A percentile compares a stretch with the other conserved stretches of the same genome.
phyloP scores from a whole-genome alignment of 2,888 invertebrate genomes.

The Hemistola chrysoprasaria region DNA sequence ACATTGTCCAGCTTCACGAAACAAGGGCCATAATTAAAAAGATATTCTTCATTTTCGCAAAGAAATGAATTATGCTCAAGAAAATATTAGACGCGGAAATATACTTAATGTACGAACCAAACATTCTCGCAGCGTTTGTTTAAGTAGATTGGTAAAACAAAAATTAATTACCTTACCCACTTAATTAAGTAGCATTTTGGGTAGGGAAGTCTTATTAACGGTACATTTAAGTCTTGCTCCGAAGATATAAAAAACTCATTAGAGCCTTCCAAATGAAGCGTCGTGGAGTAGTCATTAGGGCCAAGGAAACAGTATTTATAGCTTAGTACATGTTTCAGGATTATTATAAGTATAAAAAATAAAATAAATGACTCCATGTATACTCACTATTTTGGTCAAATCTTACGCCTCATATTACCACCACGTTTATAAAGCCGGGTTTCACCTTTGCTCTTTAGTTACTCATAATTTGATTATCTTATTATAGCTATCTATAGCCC shows the following conservation, averaged over 20 bases:
- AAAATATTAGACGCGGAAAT: slow-evolving; percentile 5
- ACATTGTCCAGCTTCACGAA: not conserved
- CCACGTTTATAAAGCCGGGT: no score
- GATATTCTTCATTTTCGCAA: slow-evolving; percentile 8
- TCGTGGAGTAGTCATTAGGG: slow-evolving; percentile 8
- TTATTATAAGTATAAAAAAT: no score
- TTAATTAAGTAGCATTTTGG: slow-evolving; percentile 21
- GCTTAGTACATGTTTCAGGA: no score
- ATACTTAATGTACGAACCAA: slow-evolving; percentile 3
- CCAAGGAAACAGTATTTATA: no score
- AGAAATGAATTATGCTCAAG: slow-evolving; percentile 8
- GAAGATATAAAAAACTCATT: slow-evolving; percentile 14
- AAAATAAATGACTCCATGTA: no score
- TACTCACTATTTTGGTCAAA: no score
- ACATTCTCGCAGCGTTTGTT: slow-evolving; percentile 9
- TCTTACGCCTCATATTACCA: no score
- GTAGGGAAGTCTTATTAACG: slow-evolving; percentile 12
- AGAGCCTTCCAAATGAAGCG: slow-evolving; percentile 3
- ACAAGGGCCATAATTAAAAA: slow-evolving; percentile 13
- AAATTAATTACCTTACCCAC: slow-evolving; percentile 24
- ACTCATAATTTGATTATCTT: no score
- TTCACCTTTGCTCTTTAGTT: no score
- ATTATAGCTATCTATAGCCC: no score
- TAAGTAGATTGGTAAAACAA: slow-evolving; percentile 20
- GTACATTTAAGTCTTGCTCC: slow-evolving; percentile 6